Base-by-base conservation (phyloP, 2,797 vertebrate species). In the Paramormyrops hopkinsi region DNA sequence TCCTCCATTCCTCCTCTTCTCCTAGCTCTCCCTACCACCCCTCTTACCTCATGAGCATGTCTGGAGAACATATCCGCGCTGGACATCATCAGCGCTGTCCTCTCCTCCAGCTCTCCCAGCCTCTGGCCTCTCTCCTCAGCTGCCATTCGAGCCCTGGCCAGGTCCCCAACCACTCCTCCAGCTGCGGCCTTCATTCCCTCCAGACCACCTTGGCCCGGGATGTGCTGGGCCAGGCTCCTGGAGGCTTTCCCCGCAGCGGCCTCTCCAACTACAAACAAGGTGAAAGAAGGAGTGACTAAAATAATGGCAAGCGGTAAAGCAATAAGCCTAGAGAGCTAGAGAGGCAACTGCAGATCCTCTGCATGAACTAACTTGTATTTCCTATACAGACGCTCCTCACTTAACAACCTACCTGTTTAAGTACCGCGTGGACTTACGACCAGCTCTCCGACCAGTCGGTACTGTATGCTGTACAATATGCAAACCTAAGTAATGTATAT, bases 61-160 rank as follows among this genome's bases (percentile, higher is more conserved):
- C 96, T 97, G 92, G 96, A 97, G 46, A 97, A 96, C 0, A 95
- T 95, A 89, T 97, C 96, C 0, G 96, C 96, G 0, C 96, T 97
- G 89, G 96, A 93, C 96, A 97, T 95, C 96, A 97, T 96, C 90
- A 95, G 95, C 0, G 96, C 96, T 0, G 96, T 97, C 93, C 92
- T 94, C 62, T 97, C 96, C 0, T 97, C 96, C 92, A 97, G 94
- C 89, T 97, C 96, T 0, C 96, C 96, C 86, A 97, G 93, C n/a
- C 96, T 94, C 92, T 97, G 96, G 0, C 96, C 96, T 91, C 96
- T 92, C 92, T 97, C 96, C 0, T 97, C 96, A 0, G 97, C 95
- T 3, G 96, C 96, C 0, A 96, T 92, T 19, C 96, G 95, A 0
- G 96, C 96, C 0, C 96, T 93, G 0, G 95, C 94, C 92, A 97